phyloP scores from a whole-genome alignment of 2,113 vertebrate genomes.

The Nycticryphes semicollaris region DNA sequence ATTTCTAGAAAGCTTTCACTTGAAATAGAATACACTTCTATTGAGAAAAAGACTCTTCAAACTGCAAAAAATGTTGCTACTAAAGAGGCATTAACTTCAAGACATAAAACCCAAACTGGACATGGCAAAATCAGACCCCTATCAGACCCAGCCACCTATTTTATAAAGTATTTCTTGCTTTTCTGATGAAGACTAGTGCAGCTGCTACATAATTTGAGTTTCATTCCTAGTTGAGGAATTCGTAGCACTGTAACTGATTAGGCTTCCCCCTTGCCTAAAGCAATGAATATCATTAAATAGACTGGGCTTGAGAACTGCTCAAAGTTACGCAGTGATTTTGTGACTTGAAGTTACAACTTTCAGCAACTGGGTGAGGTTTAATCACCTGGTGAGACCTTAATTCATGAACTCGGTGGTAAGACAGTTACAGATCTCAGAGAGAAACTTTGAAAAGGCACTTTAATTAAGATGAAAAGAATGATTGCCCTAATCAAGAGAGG shows the following conservation, averaged over 20 bases:
- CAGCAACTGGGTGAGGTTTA: background rate
- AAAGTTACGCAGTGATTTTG: background rate
- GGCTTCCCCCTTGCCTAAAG: background rate
- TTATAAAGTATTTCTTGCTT: background rate
- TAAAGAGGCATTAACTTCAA: background rate
- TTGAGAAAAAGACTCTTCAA: background rate
- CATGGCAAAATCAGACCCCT: background rate
- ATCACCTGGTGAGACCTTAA: background rate
- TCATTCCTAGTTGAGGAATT: background rate
- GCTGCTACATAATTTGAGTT: background rate
- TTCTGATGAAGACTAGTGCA: background rate
- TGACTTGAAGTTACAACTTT: background rate
- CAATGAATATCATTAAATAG: background rate
- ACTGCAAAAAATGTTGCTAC: background rate
- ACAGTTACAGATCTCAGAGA: background rate
- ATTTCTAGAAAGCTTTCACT: background rate
- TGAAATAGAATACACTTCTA: background rate
- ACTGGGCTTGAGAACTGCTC: background rate
- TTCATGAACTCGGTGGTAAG: background rate
- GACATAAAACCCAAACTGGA: background rate
- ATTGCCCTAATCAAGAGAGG: background rate
- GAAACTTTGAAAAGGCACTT: background rate
- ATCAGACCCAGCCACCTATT: background rate
- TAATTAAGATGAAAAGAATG: background rate
- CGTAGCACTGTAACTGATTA: background rate